These are phyloP conservation scores for Myrmecophaga tridactyla DNA, from an alignment of 2,113 vertebrate species.

Conservation along the genomic window DNA sequence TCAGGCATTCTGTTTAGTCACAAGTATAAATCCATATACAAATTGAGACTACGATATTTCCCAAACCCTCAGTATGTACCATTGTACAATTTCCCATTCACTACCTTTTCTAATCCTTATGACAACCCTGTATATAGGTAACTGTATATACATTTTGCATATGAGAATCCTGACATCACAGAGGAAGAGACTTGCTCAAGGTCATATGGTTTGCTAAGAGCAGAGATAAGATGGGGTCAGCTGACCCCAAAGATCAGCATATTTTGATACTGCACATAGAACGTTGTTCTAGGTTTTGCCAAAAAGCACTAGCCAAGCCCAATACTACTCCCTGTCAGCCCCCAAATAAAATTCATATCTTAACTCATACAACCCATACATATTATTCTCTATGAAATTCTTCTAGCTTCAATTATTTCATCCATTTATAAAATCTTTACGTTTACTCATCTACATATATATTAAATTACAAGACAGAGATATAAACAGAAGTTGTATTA, in stretches of 20 bases:
- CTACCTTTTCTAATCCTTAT: not conserved
- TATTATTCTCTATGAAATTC: not conserved
- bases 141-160: not conserved
- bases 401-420: conserved; percentile 21
- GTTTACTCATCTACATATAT: not conserved
- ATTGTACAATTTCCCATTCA: not conserved
- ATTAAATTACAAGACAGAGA: not conserved
- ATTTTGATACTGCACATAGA: not conserved
- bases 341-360: not conserved
- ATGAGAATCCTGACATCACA: not conserved
- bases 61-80: not conserved
- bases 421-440: not conserved
- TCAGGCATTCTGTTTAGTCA: not conserved
- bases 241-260: not conserved
- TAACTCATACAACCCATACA: not conserved
- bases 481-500: not conserved
- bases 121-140: not conserved
- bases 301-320: not conserved
- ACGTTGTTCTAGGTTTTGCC: not conserved
- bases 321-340: not conserved
- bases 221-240: not conserved
- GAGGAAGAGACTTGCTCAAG: not conserved
- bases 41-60: not conserved
- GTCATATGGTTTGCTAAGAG: not conserved
- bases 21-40: not conserved